Conservation (phyloP, 2,888 invertebrate species). For the Zele albiditarsus region DNA sequence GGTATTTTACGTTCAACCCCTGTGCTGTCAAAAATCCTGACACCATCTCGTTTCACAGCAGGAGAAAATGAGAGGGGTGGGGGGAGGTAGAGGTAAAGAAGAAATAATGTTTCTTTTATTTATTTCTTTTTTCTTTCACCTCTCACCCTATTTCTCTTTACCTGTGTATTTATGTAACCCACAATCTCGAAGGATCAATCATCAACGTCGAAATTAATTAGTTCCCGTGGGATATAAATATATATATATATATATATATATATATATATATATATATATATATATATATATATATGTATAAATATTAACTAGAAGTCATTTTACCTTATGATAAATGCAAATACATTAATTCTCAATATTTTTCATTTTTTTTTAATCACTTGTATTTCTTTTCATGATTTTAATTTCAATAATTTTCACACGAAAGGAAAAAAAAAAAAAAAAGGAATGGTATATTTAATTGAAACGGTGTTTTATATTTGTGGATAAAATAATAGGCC, state of each 20-base stretch:
- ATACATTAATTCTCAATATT: constrained; percentile 50
- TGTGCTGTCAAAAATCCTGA: not conserved
- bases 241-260: no score
- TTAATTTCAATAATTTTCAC: no score
- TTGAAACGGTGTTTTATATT: no score
- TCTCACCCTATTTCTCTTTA: not conserved
- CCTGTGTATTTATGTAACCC: constrained; percentile 40
- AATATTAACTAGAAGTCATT: no score
- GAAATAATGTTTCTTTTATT: not conserved
- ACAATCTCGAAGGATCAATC: constrained; percentile 60
- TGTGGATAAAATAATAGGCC: no score
- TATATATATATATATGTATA: no score
- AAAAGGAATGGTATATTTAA: no score
- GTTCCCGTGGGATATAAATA: constrained; percentile 31
- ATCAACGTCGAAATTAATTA: constrained; percentile 63
- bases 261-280: no score
- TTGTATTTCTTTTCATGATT: not conserved
- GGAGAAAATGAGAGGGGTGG: not conserved
- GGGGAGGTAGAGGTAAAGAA: not conserved
- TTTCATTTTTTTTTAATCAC: not conserved
- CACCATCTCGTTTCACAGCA: not conserved
- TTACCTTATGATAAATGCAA: constrained; percentile 53
- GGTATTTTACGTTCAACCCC: not conserved
- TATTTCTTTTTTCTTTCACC: not conserved
- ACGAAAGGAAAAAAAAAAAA: no score